Conservation (phyloP, 2,113 vertebrate genomes). For the Strix uralensis region DNA sequence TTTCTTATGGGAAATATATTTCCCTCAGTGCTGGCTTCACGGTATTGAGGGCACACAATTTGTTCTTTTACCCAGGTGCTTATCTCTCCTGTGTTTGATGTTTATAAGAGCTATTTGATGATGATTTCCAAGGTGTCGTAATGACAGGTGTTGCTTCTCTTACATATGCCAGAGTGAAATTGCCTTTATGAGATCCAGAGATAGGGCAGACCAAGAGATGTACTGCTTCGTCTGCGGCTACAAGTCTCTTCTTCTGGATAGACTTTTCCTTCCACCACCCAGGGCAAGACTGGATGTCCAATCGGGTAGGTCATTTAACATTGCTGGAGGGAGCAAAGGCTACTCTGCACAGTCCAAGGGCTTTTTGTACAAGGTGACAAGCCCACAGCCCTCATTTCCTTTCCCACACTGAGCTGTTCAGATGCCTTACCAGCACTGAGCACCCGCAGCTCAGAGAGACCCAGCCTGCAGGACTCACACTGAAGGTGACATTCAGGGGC, state of each 20-base stretch:
- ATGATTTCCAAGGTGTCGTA: neutral
- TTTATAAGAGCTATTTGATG: neutral
- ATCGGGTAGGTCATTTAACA: neutral
- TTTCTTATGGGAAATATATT: neutral
- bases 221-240: neutral
- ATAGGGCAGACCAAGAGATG: accelerated
- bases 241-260: neutral
- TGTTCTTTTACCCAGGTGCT: neutral
- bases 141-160: neutral
- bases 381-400: neutral
- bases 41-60: neutral
- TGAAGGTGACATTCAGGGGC: neutral
- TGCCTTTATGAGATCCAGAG: neutral
- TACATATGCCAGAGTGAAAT: neutral
- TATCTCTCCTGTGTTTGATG: neutral
- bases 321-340: neutral
- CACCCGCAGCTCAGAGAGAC: neutral
- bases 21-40: neutral
- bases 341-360: neutral
- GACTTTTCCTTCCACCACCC: neutral
- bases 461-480: accelerated
- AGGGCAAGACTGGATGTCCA: neutral
- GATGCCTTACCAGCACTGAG: neutral
- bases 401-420: accelerated
- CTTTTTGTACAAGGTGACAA: neutral